Conservation (phyloP, 2,113 vertebrate species). For the Sardina pilchardus region DNA sequence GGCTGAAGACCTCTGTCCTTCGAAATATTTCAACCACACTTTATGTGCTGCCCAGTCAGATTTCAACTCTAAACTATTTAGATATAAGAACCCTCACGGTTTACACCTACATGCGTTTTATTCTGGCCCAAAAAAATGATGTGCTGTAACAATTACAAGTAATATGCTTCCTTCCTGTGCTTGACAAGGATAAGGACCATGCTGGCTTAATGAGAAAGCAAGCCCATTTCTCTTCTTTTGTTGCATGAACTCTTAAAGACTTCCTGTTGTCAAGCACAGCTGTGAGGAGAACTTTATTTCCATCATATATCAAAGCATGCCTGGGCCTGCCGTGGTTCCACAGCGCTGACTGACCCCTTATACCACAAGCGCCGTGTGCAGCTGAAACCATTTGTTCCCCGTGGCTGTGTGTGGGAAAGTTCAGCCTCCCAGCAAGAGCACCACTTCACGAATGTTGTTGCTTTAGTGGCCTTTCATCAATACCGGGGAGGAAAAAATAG, state of each 20-base stretch:
- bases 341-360: constrained; percentile 42
- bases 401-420: constrained; percentile 70
- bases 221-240: constrained; percentile 69
- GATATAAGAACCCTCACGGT: not conserved
- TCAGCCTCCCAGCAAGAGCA: constrained; percentile 63
- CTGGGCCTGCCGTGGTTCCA: constrained; percentile 47
- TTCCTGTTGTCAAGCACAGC: constrained; percentile 72
- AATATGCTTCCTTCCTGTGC: constrained; percentile 61
- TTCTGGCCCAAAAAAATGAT: not conserved
- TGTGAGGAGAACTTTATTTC: constrained; percentile 62
- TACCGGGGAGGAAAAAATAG: constrained; percentile 52
- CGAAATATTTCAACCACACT: no score
- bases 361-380: constrained; percentile 54
- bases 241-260: constrained; percentile 57
- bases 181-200: constrained; percentile 59
- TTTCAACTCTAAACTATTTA: not conserved
- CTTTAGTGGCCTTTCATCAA: constrained; percentile 52
- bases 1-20: not conserved
- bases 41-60: not conserved
- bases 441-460: constrained; percentile 34
- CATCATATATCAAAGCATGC: constrained; percentile 55
- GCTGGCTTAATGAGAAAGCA: constrained; percentile 73
- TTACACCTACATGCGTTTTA: not conserved
- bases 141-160: constrained; percentile 58
- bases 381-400: constrained; percentile 59